Evolutionary conservation across 2,888 invertebrate species (phyloP), one percentile per base, ranked within the genome.

Genomic region (Rhorus exstirpatorius): DNA sequence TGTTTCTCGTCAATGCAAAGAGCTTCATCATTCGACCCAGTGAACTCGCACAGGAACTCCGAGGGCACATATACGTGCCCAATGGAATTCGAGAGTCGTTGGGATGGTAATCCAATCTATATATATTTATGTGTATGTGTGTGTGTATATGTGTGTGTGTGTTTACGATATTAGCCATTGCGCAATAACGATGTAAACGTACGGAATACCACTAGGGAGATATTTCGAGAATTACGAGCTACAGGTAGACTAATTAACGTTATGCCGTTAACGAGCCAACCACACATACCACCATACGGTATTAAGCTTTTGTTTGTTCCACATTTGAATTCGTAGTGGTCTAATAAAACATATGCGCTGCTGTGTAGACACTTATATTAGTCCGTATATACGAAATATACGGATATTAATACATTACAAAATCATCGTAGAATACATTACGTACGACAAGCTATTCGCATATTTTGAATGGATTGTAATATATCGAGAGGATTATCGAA

Each of bases 201-300:
- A 70, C 26, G 53, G 60, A 38, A 61, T 72, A 67, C 44, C 72
- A 53, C 35, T 70, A 31, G 68, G 74, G 65, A 51, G 83, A 80
- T 86, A 86, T 85, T 87, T 85, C 82, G 75, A 76, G 79, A 84
- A 81, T 81, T 80, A 63, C 77, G 63, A 78, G 81, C 77, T 79
- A 78, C 81, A 86, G 84, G 79, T 83, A 83, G 83, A 75, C 85
- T 86, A 87, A 87, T 87, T 86, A 87, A 87, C 86, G 84, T 71
- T 76, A 60, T 65, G 81, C 79, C 77, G 84, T 85, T 86, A 84
- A 84, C 86, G 85, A 84, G 78, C 74, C 79, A 77, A 75, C 80
- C 75, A 26, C 71, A 26, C 41, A 58, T 35, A 35, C 35, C 24
- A 65, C 65, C 51, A 51, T 46, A 41, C 44, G 58, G 65, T 53